Evolutionary conservation across 2,888 invertebrate genomes (phyloP).

Genomic region (Stenodema calcarata): DNA sequence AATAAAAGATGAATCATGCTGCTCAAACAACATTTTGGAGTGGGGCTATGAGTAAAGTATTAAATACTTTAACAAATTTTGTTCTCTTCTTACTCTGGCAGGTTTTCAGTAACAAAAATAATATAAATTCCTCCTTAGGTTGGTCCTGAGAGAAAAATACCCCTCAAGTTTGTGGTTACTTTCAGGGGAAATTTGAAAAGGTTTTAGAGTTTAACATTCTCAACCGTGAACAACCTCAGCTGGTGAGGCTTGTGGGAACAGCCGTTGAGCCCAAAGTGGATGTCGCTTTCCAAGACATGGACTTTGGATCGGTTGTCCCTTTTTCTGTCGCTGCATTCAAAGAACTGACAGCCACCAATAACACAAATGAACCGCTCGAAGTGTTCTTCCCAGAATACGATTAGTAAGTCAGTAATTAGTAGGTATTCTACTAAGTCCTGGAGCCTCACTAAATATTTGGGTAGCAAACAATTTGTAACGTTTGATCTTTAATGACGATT

Average conservation of each 20-base stretch:
- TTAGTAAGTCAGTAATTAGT: background rate
- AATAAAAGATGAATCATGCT: too few relatives aligned
- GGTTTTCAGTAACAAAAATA: too few relatives aligned
- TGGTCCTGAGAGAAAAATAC: too few relatives aligned
- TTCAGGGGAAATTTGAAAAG: constrained; percentile 28
- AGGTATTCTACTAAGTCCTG: too few relatives aligned
- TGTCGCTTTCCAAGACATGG: background rate
- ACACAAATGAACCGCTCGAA: constrained; percentile 24
- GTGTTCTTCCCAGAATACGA: constrained; percentile 39
- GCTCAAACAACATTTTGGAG: too few relatives aligned
- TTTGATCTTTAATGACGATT: background rate
- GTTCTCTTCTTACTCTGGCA: too few relatives aligned
- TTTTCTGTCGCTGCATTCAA: background rate
- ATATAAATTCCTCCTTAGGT: background rate
- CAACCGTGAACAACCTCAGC: constrained; percentile 14
- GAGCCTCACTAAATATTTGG: too few relatives aligned
- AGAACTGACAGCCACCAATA: constrained; percentile 16
- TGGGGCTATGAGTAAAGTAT: too few relatives aligned
- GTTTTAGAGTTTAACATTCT: constrained; percentile 25
- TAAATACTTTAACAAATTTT: too few relatives aligned
- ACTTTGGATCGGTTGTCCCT: constrained; percentile 13
- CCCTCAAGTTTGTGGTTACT: background rate
- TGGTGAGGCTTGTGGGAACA: constrained; percentile 14
- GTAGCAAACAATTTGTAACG: too few relatives aligned
- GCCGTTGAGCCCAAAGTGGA: constrained; percentile 25